phyloP scores from a whole-genome alignment of 1,140 invertebrate species.

The Gonatopus flavifemur region DNA sequence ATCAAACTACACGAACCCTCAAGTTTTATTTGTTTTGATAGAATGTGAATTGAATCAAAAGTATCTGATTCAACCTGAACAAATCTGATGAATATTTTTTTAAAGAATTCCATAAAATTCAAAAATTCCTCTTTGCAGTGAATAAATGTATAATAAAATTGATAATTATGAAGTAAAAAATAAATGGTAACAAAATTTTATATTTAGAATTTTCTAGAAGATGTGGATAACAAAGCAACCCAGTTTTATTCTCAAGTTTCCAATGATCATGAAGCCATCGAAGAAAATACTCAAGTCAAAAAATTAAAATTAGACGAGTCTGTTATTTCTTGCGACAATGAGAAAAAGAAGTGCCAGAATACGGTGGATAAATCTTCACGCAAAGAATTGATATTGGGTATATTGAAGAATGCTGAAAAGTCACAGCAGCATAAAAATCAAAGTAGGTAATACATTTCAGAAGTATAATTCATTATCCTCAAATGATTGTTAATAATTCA shows the following conservation, averaged over 20 bases:
- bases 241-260: conserved; percentile 4
- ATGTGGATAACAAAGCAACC: conserved; percentile 14
- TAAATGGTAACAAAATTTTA: not conserved
- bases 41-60: no score
- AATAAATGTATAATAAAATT: not conserved
- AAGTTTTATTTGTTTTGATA: no score
- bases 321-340: not conserved
- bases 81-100: no score
- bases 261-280: conserved; percentile 1
- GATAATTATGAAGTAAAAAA: not conserved
- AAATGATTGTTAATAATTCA: no score
- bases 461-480: no score
- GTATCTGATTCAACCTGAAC: no score
- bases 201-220: conserved; percentile 31
- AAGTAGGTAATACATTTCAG: no score
- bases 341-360: not conserved
- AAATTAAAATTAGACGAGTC: not conserved
- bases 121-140: no score
- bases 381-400: not conserved
- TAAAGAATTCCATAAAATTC: no score
- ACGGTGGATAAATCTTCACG: not conserved
- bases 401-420: not conserved
- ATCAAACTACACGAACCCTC: no score
- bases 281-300: conserved; percentile 23
- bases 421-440: no score